Percentiles rank a stretch among this genome's conserved stretches.
Evolutionary conservation across 2,797 vertebrate genomes (phyloP).

Genomic region (Coluber constrictor): DNA sequence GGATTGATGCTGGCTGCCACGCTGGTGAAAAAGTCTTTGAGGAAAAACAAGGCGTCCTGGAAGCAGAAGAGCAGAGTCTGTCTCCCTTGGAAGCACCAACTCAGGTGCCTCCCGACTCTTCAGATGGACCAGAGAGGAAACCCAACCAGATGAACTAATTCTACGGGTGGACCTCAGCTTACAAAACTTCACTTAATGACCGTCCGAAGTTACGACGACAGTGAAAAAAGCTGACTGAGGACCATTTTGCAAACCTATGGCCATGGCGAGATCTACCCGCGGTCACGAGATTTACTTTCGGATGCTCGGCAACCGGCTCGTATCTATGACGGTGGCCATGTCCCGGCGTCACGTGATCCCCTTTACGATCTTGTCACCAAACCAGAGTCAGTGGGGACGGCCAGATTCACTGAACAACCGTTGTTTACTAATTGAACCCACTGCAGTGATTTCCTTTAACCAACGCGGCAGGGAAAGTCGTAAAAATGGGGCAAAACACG

Average conservation of each 20-base stretch:
- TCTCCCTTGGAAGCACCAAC: not conserved
- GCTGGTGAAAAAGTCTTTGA: slow-evolving; percentile 89
- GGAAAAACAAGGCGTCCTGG: slow-evolving; percentile 90
- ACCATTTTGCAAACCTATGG: not conserved
- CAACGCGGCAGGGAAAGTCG: not conserved
- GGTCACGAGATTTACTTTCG: accelerated
- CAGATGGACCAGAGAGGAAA: not conserved
- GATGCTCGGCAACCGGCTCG: not conserved
- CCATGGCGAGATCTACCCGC: accelerated
- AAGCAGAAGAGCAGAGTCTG: not conserved
- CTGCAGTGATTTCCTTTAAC: not conserved
- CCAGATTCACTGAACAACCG: not conserved
- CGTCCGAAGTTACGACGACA: accelerated
- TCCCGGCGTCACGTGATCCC: not conserved
- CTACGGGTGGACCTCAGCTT: not conserved
- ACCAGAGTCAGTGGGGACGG: not conserved
- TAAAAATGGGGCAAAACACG: not conserved
- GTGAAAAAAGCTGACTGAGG: not conserved
- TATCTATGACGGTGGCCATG: too few relatives aligned
- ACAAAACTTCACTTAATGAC: not conserved
- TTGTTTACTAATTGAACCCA: not conserved
- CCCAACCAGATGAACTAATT: not conserved
- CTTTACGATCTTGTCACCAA: not conserved
- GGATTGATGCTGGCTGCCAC: slow-evolving; percentile 83
- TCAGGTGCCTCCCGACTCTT: accelerated